phyloP scores from a whole-genome alignment of 2,113 vertebrate species.

The Nyctibius bracteatus region DNA sequence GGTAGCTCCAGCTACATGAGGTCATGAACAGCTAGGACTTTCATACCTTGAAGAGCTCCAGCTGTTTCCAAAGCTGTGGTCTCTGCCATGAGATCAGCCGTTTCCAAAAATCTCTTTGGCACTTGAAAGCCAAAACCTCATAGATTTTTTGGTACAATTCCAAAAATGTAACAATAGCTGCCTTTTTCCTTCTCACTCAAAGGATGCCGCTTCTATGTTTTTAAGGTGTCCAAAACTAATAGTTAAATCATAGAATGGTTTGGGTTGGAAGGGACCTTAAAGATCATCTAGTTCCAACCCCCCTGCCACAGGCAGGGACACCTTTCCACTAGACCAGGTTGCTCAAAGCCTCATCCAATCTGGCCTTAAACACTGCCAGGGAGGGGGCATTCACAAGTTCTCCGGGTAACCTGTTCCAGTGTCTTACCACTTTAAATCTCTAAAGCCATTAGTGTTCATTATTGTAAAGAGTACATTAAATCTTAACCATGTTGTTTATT shows the following conservation, averaged over 20 bases:
- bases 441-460: neutral
- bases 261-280: too few species aligned
- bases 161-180: neutral
- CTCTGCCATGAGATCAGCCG: neutral
- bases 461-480: neutral
- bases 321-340: too few species aligned
- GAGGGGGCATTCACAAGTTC: too few species aligned
- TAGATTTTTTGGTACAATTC: neutral
- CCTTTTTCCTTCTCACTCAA: neutral
- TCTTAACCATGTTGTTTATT: neutral
- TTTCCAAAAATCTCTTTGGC: neutral
- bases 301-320: too few species aligned
- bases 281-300: too few species aligned
- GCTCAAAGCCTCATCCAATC: too few species aligned
- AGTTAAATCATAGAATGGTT: too few species aligned
- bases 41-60: neutral
- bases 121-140: neutral
- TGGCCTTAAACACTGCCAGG: too few species aligned
- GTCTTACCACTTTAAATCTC: too few species aligned
- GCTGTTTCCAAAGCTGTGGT: neutral
- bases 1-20: rapidly evolving
- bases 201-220: neutral
- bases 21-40: neutral
- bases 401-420: too few species aligned
- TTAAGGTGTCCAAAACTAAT: neutral